A percentile compares a stretch with the other conserved stretches of the same genome.
phyloP scores from a whole-genome alignment of 2,888 invertebrate genomes.

The Orthonychiurus folsomi region DNA sequence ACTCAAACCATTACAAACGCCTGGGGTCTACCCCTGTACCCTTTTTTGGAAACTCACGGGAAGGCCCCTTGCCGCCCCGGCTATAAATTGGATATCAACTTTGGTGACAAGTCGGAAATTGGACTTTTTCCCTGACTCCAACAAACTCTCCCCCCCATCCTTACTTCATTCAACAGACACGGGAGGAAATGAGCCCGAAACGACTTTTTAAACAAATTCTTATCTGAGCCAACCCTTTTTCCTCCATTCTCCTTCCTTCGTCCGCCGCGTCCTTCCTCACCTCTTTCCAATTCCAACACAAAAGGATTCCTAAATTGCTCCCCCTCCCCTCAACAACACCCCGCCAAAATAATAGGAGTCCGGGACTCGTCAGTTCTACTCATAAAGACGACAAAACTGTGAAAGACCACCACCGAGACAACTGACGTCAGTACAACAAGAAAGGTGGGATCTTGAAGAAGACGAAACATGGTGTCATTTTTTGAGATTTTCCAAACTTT shows the following conservation, averaged over 20 bases:
- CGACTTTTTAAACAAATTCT: conserved; percentile 41
- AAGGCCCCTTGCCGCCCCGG: neutral
- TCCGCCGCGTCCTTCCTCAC: conserved; percentile 10
- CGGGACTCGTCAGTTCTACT: neutral
- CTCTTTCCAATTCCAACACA: conserved; percentile 1
- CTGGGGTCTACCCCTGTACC: too few species aligned
- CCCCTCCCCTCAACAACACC: neutral
- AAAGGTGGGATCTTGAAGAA: too few species aligned
- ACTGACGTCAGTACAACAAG: too few species aligned
- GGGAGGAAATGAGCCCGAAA: conserved; percentile 41
- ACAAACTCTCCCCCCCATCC: neutral
- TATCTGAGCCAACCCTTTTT: conserved; percentile 26
- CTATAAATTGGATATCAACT: conserved; percentile 41
- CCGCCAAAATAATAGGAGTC: neutral
- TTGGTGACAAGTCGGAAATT: conserved; percentile 41
- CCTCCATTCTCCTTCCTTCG: conserved; percentile 9
- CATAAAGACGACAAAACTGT: too few species aligned
- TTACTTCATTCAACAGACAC: conserved; percentile 22
- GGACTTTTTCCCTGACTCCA: conserved; percentile 40
- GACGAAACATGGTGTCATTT: too few species aligned
- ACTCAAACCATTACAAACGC: neutral
- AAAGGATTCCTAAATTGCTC: conserved; percentile 6
- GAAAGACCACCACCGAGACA: too few species aligned
- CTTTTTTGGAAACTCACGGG: neutral
- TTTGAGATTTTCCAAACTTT: too few species aligned